Evolutionary conservation across 2,113 vertebrate species (phyloP), one percentile per base, ranked within the genome.

Genomic region (Calyptommatus sinebrachiatus): DNA sequence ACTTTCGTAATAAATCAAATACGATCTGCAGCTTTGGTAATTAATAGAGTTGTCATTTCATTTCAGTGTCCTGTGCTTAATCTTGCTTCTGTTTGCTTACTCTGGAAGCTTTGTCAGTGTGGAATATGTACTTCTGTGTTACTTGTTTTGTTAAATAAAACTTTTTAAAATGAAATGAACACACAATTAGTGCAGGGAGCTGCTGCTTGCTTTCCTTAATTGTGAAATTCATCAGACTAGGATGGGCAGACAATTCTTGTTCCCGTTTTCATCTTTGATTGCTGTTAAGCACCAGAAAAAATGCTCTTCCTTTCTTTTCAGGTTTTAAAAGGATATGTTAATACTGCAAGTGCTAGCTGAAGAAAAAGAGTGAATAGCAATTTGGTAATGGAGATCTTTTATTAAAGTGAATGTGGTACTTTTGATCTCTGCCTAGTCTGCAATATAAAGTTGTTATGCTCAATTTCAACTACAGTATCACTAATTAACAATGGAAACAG

Each of bases 1-100:
- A 73, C 2, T 14, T 46, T 29, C n/a, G 77, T 75, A 66, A 68
- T 85, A 45, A 80, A 69, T 77, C 35, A 69, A 62, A 89, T 29
- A 16, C 81, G 62, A 31, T 60, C 60, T 86, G n/a, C 35, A 81
- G 24, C 35, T 0, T 21, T 77, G 35, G n/a, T 26, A 46, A 14
- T 78, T 85, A 8, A 0, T 8, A 61, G 57, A 70, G 10, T 9
- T 84, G 24, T 45, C 71, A 14, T 7, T 77, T 26, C 1, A 83
- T 14, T 21, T 77, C 10, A 81, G n/a, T 11, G 10, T 63, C 20
- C 7, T 78, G 50, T 24, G 62, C 67, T 84, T 84, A 68, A 68
- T 71, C 53, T 10, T 61, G 4, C 29, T 73, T 62, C 41, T 50
- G 60, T 73, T 71, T 70, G 48, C 53, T 28, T 20, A 20, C 31